Conservation (phyloP, 1,140 invertebrate species). For the Ips nitidus region DNA sequence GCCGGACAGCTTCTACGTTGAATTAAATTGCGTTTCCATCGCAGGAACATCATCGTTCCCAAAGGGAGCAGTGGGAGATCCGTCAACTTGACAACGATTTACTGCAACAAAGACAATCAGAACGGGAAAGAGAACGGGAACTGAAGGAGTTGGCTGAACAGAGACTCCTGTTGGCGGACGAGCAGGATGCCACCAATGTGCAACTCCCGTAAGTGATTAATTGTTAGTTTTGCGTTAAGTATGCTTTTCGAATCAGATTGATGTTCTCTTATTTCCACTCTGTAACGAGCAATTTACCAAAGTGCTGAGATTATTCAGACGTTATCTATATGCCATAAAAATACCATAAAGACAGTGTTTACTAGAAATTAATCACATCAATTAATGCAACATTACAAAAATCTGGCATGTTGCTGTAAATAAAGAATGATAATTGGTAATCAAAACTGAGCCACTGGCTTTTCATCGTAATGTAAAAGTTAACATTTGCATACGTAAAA, state of each 20-base stretch:
- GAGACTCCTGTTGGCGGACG: slow-evolving; percentile 41
- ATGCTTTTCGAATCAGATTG: background rate
- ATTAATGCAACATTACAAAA: no score
- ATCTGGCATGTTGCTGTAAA: no score
- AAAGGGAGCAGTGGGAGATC: slow-evolving; percentile 52
- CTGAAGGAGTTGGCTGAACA: slow-evolving; percentile 48
- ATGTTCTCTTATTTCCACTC: background rate
- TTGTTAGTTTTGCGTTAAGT: slow-evolving; percentile 2
- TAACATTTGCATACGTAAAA: no score
- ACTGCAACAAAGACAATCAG: slow-evolving; percentile 50
- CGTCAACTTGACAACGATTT: slow-evolving; percentile 52
- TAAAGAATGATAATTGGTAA: no score
- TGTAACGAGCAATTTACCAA: no score
- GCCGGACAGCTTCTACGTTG: background rate
- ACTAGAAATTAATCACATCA: no score
- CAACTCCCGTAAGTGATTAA: slow-evolving; percentile 45
- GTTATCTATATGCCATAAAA: no score
- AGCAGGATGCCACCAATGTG: slow-evolving; percentile 43
- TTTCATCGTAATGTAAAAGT: no score
- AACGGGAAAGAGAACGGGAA: slow-evolving; percentile 49
- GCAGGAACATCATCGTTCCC: slow-evolving; percentile 51
- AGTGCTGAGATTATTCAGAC: no score
- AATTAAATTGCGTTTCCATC: slow-evolving; percentile 16
- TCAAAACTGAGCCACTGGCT: no score
- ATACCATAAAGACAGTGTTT: no score